Evolutionary conservation across 2,113 vertebrate species (phyloP).

Genomic region (Lepidothrix coronata): DNA sequence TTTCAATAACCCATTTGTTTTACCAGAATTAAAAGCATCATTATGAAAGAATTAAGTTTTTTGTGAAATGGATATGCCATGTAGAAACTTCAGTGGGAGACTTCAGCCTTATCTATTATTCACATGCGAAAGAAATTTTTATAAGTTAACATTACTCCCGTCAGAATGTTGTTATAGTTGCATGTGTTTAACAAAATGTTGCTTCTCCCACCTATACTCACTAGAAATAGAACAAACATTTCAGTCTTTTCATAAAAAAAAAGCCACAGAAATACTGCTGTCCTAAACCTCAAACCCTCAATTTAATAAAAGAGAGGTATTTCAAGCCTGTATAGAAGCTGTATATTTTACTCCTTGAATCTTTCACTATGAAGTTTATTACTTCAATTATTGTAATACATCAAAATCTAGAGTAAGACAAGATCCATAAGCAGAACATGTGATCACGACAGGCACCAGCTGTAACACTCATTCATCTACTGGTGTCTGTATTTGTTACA

Average conservation of each 20-base stretch:
- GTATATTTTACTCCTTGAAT: neutral
- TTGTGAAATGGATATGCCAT: neutral
- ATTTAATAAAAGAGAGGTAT: neutral
- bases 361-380: conserved; percentile 24
- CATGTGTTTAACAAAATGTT: conserved; percentile 4
- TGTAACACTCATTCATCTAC: conserved; percentile 50
- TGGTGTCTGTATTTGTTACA: conserved; percentile 43
- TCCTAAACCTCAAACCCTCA: neutral
- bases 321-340: neutral
- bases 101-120: neutral
- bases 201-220: conserved; percentile 26
- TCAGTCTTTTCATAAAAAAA: neutral
- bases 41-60: conserved; percentile 3
- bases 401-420: conserved; percentile 35
- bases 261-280: neutral
- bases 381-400: conserved; percentile 41
- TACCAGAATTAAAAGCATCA: neutral
- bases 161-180: conserved; percentile 29
- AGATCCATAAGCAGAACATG: conserved; percentile 38
- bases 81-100: neutral
- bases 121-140: neutral
- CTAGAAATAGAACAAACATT: conserved; percentile 23
- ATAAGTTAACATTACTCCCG: conserved; percentile 15
- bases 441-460: conserved; percentile 22
- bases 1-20: neutral